Base-by-base conservation (phyloP, 2,888 invertebrate species). In the Melitaea athalia region DNA sequence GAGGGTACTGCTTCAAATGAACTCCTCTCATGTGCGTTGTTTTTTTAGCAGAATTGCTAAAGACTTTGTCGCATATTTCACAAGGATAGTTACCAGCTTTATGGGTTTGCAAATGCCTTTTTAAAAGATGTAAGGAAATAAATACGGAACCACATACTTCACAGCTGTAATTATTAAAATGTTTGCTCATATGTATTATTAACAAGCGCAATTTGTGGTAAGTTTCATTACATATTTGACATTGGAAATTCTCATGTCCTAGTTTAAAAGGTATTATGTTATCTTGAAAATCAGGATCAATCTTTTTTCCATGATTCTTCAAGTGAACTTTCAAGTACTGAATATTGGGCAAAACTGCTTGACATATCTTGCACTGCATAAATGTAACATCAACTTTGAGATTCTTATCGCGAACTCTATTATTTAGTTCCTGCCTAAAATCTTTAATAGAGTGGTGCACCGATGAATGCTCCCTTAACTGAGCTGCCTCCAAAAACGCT, bases 151-250 rank as follows among this genome's bases (percentile, higher is more conserved):
- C 91, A 47, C 91, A 91, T 5, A 83, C 76, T 75, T 91, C 91
- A 38, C 91, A 91, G 70, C 83, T 88, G 64, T 78, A 91, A 63
- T 91, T 91, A 38, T 86, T 89, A 24, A 83, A 91, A 74, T 91
- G 91, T 69, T 81, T 85, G 49, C 82, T 91, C 91, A 91, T 91
- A 52, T 91, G 91, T 6, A 88, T 87, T 1, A 88, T 81, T 0
- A 91, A 75, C 0, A 85, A 72, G 68, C 88, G 78, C 0, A 91
- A 69, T 72, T 87, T 89, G 0, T 80, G 68, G 68, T 81, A 90
- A 4, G 68, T 77, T 64, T 85, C 86, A 0, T 79, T 78, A 42
- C 91, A 91, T 2, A 89, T 72, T 76, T 89, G 89, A 63, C 91
- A 91, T 52, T 85, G 81, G 50, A 86, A 87, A 10, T 71, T 73